A percentile compares a stretch with the other conserved stretches of the same genome.
Evolutionary conservation across 2,797 vertebrate species (phyloP).

Genomic region (Delichon dasypus): DNA sequence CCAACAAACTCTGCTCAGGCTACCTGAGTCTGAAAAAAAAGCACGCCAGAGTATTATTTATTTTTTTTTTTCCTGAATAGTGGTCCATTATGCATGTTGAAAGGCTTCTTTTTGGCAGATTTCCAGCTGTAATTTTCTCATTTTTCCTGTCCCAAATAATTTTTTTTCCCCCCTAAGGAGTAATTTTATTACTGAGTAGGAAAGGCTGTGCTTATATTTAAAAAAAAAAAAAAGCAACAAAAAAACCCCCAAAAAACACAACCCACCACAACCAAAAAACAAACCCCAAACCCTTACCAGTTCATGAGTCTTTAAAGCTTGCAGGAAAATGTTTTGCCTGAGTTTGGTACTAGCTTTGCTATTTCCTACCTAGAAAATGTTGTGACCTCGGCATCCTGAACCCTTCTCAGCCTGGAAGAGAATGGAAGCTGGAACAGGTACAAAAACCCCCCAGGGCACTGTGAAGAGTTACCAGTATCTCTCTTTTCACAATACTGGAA

Average conservation of each 20-base stretch:
- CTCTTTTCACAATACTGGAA: neutral
- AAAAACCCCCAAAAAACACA: accelerated
- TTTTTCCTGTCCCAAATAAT: neutral
- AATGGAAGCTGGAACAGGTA: neutral
- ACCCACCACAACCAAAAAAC: too few relatives aligned
- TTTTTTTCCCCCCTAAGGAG: neutral
- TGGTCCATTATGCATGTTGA: neutral
- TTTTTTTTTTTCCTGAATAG: neutral
- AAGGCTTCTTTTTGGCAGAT: neutral
- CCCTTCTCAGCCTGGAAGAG: neutral
- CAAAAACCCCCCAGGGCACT: accelerated
- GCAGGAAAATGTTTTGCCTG: neutral
- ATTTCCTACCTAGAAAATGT: neutral
- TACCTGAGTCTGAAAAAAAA: neutral
- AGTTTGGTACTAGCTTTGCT: neutral
- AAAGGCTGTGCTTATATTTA: neutral
- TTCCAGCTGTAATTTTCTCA: neutral
- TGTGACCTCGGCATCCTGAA: neutral
- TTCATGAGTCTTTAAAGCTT: neutral
- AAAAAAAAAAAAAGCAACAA: neutral
- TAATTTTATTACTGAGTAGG: neutral
- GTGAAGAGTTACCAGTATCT: neutral
- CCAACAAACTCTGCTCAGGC: neutral
- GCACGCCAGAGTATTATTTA: neutral
- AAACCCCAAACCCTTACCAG: accelerated